Evolutionary conservation across 2,113 vertebrate species (phyloP).

Genomic region (Sorex fumeus): DNA sequence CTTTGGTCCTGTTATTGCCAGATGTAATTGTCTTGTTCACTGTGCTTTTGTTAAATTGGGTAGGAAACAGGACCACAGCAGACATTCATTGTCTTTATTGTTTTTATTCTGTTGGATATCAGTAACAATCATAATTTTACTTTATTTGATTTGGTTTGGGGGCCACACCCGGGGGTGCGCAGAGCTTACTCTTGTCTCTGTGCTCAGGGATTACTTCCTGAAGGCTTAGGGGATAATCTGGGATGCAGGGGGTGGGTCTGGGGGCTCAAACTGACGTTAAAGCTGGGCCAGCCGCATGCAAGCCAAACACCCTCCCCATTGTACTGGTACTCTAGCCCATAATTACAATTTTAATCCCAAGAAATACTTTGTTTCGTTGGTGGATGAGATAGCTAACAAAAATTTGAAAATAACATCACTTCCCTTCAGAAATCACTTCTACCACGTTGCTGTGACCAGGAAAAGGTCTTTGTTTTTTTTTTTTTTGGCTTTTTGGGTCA

Average conservation of each 20-base stretch:
- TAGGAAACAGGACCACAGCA: constrained; percentile 6
- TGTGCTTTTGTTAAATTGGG: constrained; percentile 14
- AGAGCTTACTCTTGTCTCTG: too few species aligned
- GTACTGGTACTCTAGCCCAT: too few species aligned
- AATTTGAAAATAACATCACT: constrained; percentile 73
- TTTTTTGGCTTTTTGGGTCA: too few species aligned
- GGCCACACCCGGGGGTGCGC: too few species aligned
- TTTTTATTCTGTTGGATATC: background rate
- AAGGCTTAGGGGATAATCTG: too few species aligned
- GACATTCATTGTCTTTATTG: constrained; percentile 38
- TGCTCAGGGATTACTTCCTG: too few species aligned
- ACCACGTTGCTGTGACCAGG: background rate
- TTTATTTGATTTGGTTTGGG: too few species aligned
- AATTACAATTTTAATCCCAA: background rate
- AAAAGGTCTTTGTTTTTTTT: background rate
- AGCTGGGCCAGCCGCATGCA: too few species aligned
- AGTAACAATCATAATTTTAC: background rate
- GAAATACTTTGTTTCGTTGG: background rate
- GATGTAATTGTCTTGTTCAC: constrained; percentile 1
- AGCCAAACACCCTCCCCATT: too few species aligned
- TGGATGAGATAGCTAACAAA: too few species aligned
- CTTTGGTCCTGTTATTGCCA: constrained; percentile 37
- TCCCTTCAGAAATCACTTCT: constrained; percentile 60
- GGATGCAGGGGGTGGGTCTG: too few species aligned
- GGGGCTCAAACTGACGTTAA: too few species aligned